Evolutionary conservation across 2,113 vertebrate genomes (phyloP), one percentile per base, ranked within the genome.

Genomic region (Scomber colias): DNA sequence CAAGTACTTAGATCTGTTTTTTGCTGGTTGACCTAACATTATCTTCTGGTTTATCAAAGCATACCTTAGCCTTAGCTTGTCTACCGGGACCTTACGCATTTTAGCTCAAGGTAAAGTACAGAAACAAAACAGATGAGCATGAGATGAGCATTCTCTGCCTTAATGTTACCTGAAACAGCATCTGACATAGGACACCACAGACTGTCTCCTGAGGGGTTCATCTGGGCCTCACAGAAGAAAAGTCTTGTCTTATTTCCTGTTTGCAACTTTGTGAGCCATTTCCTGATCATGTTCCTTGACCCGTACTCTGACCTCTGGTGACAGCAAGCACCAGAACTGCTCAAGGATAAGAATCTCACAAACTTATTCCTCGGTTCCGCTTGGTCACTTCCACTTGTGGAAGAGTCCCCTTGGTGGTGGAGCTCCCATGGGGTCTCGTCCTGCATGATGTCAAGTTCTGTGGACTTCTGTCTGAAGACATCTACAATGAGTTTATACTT

Each of bases 301-400:
- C 82, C 67, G 5, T 79, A 35, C 35, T 49, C 30, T 85, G 54
- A 84, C 71, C 64, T 81, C 45, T 69, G 61, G 61, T 81, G 72
- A 83, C 79, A 83, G 79, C 44, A 64, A 79, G 66, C 24, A 60
- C 75, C 51, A 30, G 30, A 79, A 68, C 53, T 66, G 59, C 48
- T 83, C 62, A 57, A 80, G 76, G 74, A 84, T 40, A 27, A 60
- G 49, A 76, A 45, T 79, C 50, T 80, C 54, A 56, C 71, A 70
- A 79, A 57, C 69, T 65, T 83, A 56, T 69, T 75, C 69, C 67
- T 46, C 66, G 71, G 87, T 90, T 89, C 77, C 82, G 82, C 82
- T 83, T 83, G 84, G 77, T 45, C 66, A 73, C 81, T 30, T 83
- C 75, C 56, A 80, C 76, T 80, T 54, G 53, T 55, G 72, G 72